Evolutionary conservation across 2,888 invertebrate species (phyloP).

Genomic region (Sminthurinus aureus): DNA sequence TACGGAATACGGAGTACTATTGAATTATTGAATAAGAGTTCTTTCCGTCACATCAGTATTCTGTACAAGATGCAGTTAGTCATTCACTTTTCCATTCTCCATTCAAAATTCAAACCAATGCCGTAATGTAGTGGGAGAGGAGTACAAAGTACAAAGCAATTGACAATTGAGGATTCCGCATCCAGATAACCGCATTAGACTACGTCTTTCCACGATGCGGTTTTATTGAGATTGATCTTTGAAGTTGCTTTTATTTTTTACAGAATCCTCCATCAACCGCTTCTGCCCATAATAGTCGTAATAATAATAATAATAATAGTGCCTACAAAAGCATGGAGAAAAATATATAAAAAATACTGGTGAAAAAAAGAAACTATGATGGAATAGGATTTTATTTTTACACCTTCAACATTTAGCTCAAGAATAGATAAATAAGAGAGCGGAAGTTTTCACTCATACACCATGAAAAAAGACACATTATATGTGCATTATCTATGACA

Average conservation of each 20-base stretch:
- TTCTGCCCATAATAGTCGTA: neutral
- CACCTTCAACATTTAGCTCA: conserved; percentile 15
- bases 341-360: neutral
- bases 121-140: neutral
- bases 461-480: neutral
- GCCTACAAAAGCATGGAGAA: too few species aligned
- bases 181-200: neutral
- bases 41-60: neutral
- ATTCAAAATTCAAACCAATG: neutral
- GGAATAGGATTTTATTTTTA: conserved; percentile 19
- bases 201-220: conserved; percentile 26
- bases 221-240: conserved; percentile 40
- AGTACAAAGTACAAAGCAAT: neutral
- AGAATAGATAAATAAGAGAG: conserved; percentile 24
- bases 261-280: too few species aligned
- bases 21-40: neutral
- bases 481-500: neutral
- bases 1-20: neutral
- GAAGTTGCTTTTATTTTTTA: conserved; percentile 17
- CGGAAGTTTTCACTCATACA: conserved; percentile 28
- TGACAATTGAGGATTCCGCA: neutral
- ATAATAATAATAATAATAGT: too few species aligned
- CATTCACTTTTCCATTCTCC: neutral
- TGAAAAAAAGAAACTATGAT: conserved; percentile 10
- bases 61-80: neutral